A percentile compares a stretch with the other conserved stretches of the same genome.
Conservation (phyloP, 2,888 invertebrate species). For the Drosophila multiciliata region DNA sequence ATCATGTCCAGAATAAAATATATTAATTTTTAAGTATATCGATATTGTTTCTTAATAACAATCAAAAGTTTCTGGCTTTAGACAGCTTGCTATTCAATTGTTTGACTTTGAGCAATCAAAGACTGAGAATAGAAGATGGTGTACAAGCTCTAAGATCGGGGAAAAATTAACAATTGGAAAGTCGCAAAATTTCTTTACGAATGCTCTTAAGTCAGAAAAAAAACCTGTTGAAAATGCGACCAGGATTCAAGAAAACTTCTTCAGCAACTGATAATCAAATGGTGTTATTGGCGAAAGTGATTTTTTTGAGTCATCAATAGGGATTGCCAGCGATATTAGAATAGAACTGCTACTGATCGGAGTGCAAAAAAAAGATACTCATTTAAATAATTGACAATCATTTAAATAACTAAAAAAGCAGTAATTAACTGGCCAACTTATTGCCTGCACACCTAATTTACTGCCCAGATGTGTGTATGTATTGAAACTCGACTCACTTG, state of each 20-base stretch:
- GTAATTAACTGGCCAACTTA: background rate
- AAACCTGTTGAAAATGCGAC: background rate
- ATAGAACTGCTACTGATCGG: too few species aligned
- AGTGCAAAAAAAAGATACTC: background rate
- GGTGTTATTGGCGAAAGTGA: background rate
- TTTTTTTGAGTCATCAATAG: background rate
- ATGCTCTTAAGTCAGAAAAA: background rate
- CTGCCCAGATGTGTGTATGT: background rate
- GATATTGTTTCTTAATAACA: background rate
- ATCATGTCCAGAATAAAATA: background rate
- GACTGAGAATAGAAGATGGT: background rate
- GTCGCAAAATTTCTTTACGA: background rate
- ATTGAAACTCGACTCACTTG: slow-evolving; percentile 85
- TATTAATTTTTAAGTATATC: background rate
- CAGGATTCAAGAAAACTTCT: background rate
- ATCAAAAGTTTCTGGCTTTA: too few species aligned
- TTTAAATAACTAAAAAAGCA: background rate
- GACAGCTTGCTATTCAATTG: background rate
- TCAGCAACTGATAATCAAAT: background rate
- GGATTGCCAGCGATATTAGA: background rate
- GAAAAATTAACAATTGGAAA: background rate
- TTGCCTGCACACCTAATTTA: background rate
- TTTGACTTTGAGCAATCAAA: background rate
- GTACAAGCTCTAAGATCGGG: background rate
- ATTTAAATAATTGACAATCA: background rate